Evolutionary conservation across 2,113 vertebrate species (phyloP), one percentile per base, ranked within the genome.

Genomic region (Silurus glanis): DNA sequence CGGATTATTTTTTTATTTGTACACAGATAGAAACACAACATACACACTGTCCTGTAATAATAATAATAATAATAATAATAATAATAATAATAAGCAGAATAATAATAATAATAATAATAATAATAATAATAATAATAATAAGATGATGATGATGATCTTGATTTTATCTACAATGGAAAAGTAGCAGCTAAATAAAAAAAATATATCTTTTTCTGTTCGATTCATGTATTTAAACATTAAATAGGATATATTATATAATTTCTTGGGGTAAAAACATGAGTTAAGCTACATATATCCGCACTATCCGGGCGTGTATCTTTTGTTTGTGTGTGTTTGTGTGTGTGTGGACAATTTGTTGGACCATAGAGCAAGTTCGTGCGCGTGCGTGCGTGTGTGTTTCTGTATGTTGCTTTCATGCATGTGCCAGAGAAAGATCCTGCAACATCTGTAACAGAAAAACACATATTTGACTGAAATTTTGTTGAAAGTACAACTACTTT

Each of bases 341-440:
- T 83, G 85, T 83, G 79, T 84, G 87, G 67, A 85, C 66, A 85
- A 79, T 83, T 71, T 89, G 80, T 79, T 83, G 85, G 83, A 55
- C 51, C 75, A 79, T 56, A 25, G 53, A 37, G 14, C 14, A 9
- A 19, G 76, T 37, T n/a, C 19, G 72, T 80, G 74, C 80, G 84
- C 28, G 67, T 78, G 78, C 55, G 69, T 89, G 80, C 85, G 79
- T 87, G 71, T 87, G 82, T 86, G 25, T 69, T 28, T 45, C 28
- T 71, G 28, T 71, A 7, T 71, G 0, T 74, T 74, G 25, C 12
- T 76, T 56, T 56, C 51, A 28, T 55, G 51, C 7, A 75, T 87
- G 84, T 84, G 83, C 64, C 84, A 89, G 66, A 83, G 80, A 88
- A 86, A 79, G 81, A 86, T 59, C 89, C 76, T 83, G 74, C 67